Conservation (phyloP, 2,113 vertebrate genomes). For the Labrus mixtus region DNA sequence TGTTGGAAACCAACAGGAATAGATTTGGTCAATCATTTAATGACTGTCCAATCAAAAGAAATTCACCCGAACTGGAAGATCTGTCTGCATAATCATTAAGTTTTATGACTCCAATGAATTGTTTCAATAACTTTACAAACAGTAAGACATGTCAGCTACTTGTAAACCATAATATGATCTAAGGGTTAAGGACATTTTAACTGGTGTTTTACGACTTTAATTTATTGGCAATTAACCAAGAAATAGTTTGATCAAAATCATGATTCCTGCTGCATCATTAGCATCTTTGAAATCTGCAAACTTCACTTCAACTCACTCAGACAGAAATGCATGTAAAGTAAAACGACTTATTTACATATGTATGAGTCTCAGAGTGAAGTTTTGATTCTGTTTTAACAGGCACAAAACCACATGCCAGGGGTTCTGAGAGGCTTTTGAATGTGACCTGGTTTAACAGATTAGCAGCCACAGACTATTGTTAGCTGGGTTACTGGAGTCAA, state of each 20-base stretch:
- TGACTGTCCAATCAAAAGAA: background rate
- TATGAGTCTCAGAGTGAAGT: background rate
- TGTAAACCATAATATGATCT: too few relatives aligned
- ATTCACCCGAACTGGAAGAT: background rate
- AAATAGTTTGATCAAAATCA: background rate
- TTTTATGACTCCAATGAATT: background rate
- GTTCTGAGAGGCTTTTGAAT: constrained; percentile 1
- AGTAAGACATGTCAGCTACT: background rate
- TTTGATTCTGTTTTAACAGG: background rate
- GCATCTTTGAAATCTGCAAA: background rate
- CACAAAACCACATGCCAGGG: background rate
- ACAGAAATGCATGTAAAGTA: background rate
- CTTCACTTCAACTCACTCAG: background rate
- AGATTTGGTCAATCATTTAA: background rate
- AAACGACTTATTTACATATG: constrained; percentile 2
- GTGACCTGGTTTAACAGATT: constrained; percentile 35
- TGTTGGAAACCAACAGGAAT: background rate
- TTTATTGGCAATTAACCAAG: background rate
- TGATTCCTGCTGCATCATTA: background rate
- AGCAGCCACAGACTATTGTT: constrained; percentile 18
- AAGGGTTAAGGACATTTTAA: background rate
- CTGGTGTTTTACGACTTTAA: background rate
- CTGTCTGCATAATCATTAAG: background rate
- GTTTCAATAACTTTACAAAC: background rate
- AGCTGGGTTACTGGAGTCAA: constrained; percentile 12